phyloP scores from a whole-genome alignment of 2,888 invertebrate genomes.

The Adelphocoris suturalis region DNA sequence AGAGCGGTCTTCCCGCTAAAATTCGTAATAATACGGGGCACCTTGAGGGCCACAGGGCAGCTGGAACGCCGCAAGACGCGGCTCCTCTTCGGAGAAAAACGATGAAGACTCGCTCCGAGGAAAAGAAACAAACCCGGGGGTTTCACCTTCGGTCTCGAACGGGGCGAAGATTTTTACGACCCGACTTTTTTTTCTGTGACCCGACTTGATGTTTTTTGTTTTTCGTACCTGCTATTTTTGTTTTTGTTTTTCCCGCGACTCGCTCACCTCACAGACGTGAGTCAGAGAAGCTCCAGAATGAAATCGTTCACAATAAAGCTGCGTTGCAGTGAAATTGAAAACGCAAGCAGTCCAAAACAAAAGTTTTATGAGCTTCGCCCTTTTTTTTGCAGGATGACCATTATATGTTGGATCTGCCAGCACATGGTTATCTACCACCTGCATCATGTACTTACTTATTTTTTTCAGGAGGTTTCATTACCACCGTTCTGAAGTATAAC shows the following conservation, averaged over 20 bases:
- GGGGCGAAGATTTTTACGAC: slow-evolving; percentile 35
- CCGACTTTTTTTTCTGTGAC: slow-evolving; percentile 22
- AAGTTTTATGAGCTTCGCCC: not conserved
- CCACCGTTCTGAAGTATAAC: too few species aligned
- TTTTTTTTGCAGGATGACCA: too few species aligned
- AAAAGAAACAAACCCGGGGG: slow-evolving; percentile 15
- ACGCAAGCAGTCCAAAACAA: not conserved
- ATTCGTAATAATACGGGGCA: slow-evolving; percentile 7
- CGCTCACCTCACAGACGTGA: slow-evolving; percentile 13
- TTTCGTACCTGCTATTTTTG: not conserved
- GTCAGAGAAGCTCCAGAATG: not conserved
- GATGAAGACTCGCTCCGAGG: not conserved
- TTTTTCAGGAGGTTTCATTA: too few species aligned
- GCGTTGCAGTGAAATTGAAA: not conserved
- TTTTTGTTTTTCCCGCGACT: slow-evolving; percentile 9
- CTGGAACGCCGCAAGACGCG: not conserved
- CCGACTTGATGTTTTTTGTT: slow-evolving; percentile 9
- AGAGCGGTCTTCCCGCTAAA: slow-evolving; percentile 1
- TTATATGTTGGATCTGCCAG: too few species aligned
- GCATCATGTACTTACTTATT: too few species aligned
- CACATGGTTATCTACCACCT: too few species aligned
- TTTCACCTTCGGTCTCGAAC: slow-evolving; percentile 31
- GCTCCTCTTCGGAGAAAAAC: slow-evolving; percentile 21
- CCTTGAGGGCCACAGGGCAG: not conserved
- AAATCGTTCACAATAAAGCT: not conserved